Conservation (phyloP, 2,797 vertebrate species). For the Cossypha dichroa region DNA sequence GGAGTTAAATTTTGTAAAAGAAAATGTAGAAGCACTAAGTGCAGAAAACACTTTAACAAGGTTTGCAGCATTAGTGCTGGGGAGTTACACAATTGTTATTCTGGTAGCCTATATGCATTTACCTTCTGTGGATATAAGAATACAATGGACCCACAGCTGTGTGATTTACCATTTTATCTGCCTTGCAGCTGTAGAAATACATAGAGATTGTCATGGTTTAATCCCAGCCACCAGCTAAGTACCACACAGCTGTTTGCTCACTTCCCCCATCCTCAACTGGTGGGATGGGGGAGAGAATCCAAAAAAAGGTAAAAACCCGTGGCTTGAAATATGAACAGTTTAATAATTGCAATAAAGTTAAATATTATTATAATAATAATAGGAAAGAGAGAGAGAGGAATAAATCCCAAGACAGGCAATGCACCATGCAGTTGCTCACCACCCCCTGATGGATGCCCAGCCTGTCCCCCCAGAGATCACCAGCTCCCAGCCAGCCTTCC, state of each 20-base stretch:
- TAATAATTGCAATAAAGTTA: neutral
- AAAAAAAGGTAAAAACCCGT: neutral
- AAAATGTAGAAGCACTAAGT: neutral
- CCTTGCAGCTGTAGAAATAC: neutral
- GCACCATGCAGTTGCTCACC: neutral
- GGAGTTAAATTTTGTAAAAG: neutral
- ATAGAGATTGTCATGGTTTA: neutral
- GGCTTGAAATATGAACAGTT: neutral
- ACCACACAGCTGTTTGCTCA: neutral
- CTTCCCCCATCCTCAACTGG: neutral
- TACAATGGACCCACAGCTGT: neutral
- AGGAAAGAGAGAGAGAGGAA: neutral
- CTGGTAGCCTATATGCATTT: neutral
- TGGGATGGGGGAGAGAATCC: neutral
- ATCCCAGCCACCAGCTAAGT: neutral
- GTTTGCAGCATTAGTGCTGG: neutral
- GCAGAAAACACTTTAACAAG: neutral
- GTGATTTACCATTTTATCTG: neutral
- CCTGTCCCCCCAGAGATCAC: neutral
- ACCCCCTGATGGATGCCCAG: neutral
- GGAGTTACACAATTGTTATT: neutral
- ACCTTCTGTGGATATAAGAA: neutral
- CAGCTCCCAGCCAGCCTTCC: neutral
- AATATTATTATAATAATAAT: neutral
- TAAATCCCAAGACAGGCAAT: neutral